These are phyloP conservation scores for Bradypodion ventrale DNA, from an alignment of 2,797 vertebrate genomes.

Conservation along the genomic window DNA sequence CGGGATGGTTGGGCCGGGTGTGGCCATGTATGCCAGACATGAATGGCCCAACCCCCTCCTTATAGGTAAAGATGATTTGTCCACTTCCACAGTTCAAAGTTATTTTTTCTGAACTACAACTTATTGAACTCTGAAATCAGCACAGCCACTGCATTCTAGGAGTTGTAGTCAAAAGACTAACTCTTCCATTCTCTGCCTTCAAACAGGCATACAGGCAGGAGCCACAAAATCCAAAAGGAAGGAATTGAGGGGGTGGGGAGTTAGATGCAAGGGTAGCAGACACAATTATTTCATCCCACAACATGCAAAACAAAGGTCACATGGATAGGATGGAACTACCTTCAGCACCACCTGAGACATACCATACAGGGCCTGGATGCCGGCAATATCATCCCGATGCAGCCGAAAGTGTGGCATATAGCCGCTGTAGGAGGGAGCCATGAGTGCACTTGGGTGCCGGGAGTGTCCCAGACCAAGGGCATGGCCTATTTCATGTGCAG, in stretches of 20 bases:
- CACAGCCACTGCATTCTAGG: neutral
- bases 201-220: neutral
- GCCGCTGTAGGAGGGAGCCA: conserved; percentile 85
- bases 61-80: no score
- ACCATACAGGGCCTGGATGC: conserved; percentile 89
- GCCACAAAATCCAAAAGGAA: neutral
- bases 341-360: conserved; percentile 38
- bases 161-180: neutral
- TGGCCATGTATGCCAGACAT: no score
- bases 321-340: neutral
- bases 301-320: neutral
- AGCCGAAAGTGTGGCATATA: conserved; percentile 82
- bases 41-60: no score
- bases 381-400: conserved; percentile 83
- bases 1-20: no score
- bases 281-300: neutral
- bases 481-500: conserved; percentile 90
- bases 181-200: neutral
- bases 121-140: no score
- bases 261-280: neutral
- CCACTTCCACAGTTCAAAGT: no score
- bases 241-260: neutral
- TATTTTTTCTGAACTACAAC: no score
- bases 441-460: conserved; percentile 81
- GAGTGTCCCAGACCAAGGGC: conserved; percentile 89